Evolutionary conservation across 1,140 invertebrate species (phyloP).

Genomic region (Medauroidea extradentata): DNA sequence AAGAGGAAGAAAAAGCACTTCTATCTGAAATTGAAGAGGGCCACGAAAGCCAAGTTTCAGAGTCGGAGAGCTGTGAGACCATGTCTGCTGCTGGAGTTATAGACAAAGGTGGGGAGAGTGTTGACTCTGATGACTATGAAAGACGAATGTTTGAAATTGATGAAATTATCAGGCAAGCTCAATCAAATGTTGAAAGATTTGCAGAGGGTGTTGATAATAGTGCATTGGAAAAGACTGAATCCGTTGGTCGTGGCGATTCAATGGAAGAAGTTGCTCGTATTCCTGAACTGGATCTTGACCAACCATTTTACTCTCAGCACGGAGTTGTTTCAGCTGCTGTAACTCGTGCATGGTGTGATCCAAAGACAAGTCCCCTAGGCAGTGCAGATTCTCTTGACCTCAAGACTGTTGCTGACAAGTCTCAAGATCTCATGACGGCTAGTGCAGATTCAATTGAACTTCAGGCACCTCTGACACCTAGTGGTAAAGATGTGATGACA

Average conservation of each 20-base stretch:
- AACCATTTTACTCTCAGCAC: slow-evolving; percentile 24
- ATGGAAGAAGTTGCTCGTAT: slow-evolving; percentile 48
- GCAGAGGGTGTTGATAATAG: slow-evolving; percentile 42
- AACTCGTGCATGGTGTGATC: slow-evolving; percentile 29
- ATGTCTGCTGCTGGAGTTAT: slow-evolving; percentile 47
- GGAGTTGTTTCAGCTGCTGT: slow-evolving; percentile 18
- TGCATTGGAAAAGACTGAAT: slow-evolving; percentile 43
- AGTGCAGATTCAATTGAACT: slow-evolving; percentile 61
- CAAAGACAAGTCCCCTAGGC: slow-evolving; percentile 44
- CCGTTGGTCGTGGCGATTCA: slow-evolving; percentile 46
- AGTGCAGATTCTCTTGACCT: slow-evolving; percentile 56
- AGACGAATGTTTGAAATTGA: slow-evolving; percentile 68
- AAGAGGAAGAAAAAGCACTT: slow-evolving; percentile 77
- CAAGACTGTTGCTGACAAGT: slow-evolving; percentile 40
- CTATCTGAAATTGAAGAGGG: slow-evolving; percentile 67
- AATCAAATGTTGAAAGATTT: slow-evolving; percentile 62
- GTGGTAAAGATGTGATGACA: slow-evolving; percentile 36
- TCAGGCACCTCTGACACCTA: slow-evolving; percentile 35
- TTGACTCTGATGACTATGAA: slow-evolving; percentile 58
- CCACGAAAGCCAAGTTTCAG: slow-evolving; percentile 58
- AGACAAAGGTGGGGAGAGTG: slow-evolving; percentile 41
- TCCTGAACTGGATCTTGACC: slow-evolving; percentile 46
- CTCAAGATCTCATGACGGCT: slow-evolving; percentile 50
- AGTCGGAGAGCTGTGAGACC: slow-evolving; percentile 63
- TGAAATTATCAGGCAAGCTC: slow-evolving; percentile 66